Evolutionary conservation across 2,113 vertebrate genomes (phyloP), one percentile per base, ranked within the genome.

Genomic region (Vimba vimba): DNA sequence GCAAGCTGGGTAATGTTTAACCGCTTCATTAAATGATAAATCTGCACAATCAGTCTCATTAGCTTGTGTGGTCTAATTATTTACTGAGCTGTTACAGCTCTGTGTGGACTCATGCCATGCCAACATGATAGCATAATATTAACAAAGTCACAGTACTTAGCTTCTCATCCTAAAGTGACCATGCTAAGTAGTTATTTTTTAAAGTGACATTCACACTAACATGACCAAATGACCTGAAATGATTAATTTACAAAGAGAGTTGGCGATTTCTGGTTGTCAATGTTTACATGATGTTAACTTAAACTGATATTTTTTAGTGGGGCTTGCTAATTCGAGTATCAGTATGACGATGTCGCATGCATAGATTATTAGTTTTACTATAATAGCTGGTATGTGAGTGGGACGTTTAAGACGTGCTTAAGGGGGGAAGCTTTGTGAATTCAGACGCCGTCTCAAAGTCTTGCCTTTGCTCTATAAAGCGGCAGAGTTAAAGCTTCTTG

Each of bases 41-140:
- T 89, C 82, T 85, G 85, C 76, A 82, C 88, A 88, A 91, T 93
- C 85, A 85, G 82, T 88, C 81, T 85, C 88, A 86, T 91, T 90
- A 87, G 68, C 57, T 62, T 45, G 55, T 78, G 55, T 79, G n/a
- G 62, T 25, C 75, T 76, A 66, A 83, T 23, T 30, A 86, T 83
- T 79, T 82, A 83, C 71, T 1, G 19, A 9, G 17, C 33, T 12
- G 52, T 7, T 7, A 50, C 45, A 17, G n/a, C 36, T 68, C 7
- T 33, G 43, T 45, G 30, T 55, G 30, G 59, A n/a, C 13, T 87
- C n/a, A 60, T 66, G 43, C 25, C 19, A 66, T 69, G 71, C 47
- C 76, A 77, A 64, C 69, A 75, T 47, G 21, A 75, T 55, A 83
- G 12, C 50, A 59, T 43, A 59, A 43, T 15, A 43, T 73, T 83